Evolutionary conservation across 1,140 invertebrate species (phyloP), one percentile per base, ranked within the genome.

Genomic region (Dreissena polymorpha): DNA sequence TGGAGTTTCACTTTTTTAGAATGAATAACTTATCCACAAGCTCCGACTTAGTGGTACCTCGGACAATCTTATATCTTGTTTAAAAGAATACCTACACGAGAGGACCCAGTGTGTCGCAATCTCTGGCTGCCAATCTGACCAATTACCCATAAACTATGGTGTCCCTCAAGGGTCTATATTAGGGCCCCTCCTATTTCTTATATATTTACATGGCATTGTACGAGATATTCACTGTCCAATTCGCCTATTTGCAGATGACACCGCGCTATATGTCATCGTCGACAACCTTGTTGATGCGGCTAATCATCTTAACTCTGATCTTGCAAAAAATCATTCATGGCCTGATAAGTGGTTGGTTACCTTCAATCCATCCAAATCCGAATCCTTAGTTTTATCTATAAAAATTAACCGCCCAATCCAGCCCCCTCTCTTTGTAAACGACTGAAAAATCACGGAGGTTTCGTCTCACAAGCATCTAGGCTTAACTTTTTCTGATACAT

Each of bases 231-330:
- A 39, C 39, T 39, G 39, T 39, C 39, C 39, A 5, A 39, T 39
- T 39, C 65, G 69, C 18, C 21, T 84, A 5, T 84, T 84, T 65
- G 74, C 74, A 10, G 82, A 84, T 74, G 71, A 83, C 55, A 74
- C 80, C 10, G 60, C 50, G 18, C 67, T 83, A 10, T 75, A 68
- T 67, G 1, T 75, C 1, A 49, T 67, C 7, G 50, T 75, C 18
- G 79, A 83, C 23, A 49, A 74, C 49, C 49, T 53, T 0, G 1
- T 29, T 69, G 10, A 8, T 39, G 53, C 71, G 5, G 50, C 64
- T 53, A n/a, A 55, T 8, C 49, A 14, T 12, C 21, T 75, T 1
- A 50, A 74, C 8, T 18, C 12, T 53, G 80, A 83, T 55, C 65
- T 69, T 10, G 55, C n/a, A 7, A 67, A 13, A 25, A 75, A 68